Percentiles rank a stretch among this genome's conserved stretches.
phyloP scores from a whole-genome alignment of 2,797 vertebrate species.

The Vireo griseus region DNA sequence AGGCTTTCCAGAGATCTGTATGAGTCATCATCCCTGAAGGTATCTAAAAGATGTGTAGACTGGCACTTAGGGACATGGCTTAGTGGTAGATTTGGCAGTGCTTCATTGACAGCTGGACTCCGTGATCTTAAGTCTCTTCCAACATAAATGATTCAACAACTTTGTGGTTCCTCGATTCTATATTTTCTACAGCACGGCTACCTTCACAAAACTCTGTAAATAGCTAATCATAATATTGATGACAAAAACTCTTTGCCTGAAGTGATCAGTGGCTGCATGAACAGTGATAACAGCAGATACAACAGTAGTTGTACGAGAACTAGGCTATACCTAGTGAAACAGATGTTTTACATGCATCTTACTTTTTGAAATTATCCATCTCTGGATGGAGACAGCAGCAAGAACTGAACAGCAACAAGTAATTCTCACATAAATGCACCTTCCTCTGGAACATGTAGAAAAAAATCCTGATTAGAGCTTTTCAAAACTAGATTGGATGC shows the following conservation, averaged over 20 bases:
- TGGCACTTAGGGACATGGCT: neutral
- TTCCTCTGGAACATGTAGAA: neutral
- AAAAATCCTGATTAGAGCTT: neutral
- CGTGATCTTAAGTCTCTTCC: neutral
- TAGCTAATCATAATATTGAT: neutral
- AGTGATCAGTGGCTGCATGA: neutral
- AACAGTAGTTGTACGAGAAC: neutral
- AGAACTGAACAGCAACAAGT: neutral
- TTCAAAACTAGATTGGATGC: neutral
- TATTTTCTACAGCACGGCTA: neutral
- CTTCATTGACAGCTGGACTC: neutral
- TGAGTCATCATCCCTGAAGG: neutral
- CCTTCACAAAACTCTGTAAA: neutral
- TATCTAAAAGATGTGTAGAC: neutral
- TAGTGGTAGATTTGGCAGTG: neutral
- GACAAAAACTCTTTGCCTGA: neutral
- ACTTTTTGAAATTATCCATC: neutral
- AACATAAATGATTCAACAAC: neutral
- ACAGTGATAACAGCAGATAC: neutral
- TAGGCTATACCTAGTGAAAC: neutral
- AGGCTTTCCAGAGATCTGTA: neutral
- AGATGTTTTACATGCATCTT: neutral
- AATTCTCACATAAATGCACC: neutral
- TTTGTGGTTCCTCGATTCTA: neutral
- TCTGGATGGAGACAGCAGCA: neutral